These are phyloP conservation scores for Psittacula cyanocephala DNA, from an alignment of 2,113 vertebrate genomes.

Conservation along the genomic window DNA sequence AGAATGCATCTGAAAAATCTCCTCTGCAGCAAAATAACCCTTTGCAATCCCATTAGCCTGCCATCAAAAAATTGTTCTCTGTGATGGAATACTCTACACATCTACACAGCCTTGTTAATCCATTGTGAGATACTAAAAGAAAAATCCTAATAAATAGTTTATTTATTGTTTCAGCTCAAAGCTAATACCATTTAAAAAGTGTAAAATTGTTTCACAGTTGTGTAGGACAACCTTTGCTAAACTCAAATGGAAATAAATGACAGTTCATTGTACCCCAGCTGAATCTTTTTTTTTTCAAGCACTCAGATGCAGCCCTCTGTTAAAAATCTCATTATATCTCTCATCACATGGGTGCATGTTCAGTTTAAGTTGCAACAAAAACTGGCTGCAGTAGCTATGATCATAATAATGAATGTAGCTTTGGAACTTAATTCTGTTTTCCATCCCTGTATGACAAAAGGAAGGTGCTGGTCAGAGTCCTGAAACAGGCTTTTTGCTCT, in stretches of 20 bases:
- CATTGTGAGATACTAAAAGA: slow-evolving; percentile 28
- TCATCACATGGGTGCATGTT: slow-evolving; percentile 59
- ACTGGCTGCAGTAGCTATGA: neutral
- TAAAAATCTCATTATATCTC: slow-evolving; percentile 59
- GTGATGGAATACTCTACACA: neutral
- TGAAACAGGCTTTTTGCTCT: neutral
- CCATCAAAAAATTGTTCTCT: slow-evolving; percentile 51
- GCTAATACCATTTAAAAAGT: slow-evolving; percentile 59
- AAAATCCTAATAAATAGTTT: slow-evolving; percentile 39
- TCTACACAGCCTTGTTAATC: slow-evolving; percentile 11
- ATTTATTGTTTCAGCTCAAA: slow-evolving; percentile 62
- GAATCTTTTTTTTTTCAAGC: slow-evolving; percentile 13
- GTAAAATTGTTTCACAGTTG: slow-evolving; percentile 66
- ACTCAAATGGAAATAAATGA: slow-evolving; percentile 56
- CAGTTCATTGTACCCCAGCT: slow-evolving; percentile 36
- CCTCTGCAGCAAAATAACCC: slow-evolving; percentile 46
- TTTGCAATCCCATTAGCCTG: slow-evolving; percentile 59
- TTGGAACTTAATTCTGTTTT: slow-evolving; percentile 20
- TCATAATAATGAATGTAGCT: slow-evolving; percentile 6
- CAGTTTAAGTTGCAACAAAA: slow-evolving; percentile 29
- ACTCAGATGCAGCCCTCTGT: slow-evolving; percentile 33
- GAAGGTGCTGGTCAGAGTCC: neutral
- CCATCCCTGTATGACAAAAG: neutral
- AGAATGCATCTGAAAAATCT: slow-evolving; percentile 56
- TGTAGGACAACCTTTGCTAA: slow-evolving; percentile 62